Conservation (phyloP, 1,140 invertebrate genomes). For the Aphidius gifuensis region DNA sequence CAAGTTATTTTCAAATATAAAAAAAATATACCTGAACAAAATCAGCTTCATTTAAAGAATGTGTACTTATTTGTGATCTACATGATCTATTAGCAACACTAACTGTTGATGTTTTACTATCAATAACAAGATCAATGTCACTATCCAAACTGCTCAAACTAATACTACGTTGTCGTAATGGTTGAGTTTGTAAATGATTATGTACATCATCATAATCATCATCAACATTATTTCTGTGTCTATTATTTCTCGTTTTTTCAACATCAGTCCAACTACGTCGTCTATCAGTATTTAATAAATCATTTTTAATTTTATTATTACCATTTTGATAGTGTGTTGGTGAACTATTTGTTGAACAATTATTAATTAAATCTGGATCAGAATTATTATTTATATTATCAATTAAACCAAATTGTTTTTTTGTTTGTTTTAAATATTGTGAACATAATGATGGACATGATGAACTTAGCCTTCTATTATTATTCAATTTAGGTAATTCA, state of each 20-base stretch:
- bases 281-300: conserved; percentile 52
- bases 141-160: conserved; percentile 60
- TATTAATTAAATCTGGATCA: conserved; percentile 51
- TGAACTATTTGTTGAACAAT: conserved; percentile 55
- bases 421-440: conserved; percentile 32
- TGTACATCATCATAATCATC: conserved; percentile 45
- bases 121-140: conserved; percentile 56
- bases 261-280: conserved; percentile 80
- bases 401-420: conserved; percentile 18
- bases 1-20: conserved; percentile 1
- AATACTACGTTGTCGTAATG: conserved; percentile 48
- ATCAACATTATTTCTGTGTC: conserved; percentile 44
- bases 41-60: conserved; percentile 82
- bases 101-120: conserved; percentile 41
- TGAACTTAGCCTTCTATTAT: conserved; percentile 60
- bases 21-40: conserved; percentile 64
- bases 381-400: conserved; percentile 50
- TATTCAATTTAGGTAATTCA: too few species aligned
- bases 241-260: conserved; percentile 57
- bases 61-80: conserved; percentile 71
- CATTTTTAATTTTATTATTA: conserved; percentile 38
- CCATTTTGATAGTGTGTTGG: conserved; percentile 50
- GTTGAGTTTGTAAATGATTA: conserved; percentile 50
- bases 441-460: conserved; percentile 70
- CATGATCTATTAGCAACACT: conserved; percentile 47